Evolutionary conservation across 2,113 vertebrate genomes (phyloP).

Genomic region (Okapia johnstoni): DNA sequence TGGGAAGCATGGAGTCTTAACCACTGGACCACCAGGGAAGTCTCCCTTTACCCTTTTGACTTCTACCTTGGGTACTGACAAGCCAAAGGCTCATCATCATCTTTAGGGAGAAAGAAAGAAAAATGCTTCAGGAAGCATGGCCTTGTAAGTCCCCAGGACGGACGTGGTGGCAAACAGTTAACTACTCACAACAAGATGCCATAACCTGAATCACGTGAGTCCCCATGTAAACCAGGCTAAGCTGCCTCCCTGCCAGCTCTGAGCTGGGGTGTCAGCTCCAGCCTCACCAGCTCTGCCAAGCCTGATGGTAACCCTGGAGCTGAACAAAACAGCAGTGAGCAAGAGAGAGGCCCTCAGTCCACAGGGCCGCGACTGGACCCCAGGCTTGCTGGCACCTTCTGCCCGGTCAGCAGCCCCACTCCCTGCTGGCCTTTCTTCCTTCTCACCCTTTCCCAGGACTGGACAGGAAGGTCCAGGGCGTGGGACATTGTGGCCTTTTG

Average conservation of each 20-base stretch:
- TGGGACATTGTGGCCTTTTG: neutral
- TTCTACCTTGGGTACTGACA: neutral
- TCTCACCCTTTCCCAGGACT: neutral
- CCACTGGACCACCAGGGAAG: neutral
- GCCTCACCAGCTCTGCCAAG: neutral
- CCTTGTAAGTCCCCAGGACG: accelerated
- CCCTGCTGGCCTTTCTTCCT: neutral
- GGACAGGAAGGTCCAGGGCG: neutral
- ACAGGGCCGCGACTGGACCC: accelerated
- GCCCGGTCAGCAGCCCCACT: neutral
- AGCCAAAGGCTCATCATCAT: neutral
- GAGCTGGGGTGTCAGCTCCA: neutral
- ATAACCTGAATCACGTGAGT: neutral
- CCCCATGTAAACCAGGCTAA: neutral
- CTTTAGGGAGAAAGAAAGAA: neutral
- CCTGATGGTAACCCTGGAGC: neutral
- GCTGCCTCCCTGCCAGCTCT: neutral
- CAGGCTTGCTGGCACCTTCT: neutral
- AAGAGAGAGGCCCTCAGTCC: neutral
- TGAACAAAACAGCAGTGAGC: neutral
- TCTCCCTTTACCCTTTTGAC: neutral
- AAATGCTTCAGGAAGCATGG: neutral
- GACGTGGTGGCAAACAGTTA: neutral
- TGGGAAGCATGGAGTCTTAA: neutral
- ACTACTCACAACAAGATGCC: neutral